Evolutionary conservation across 1,140 invertebrate species (phyloP).

Genomic region (Xylocopa sonorina): DNA sequence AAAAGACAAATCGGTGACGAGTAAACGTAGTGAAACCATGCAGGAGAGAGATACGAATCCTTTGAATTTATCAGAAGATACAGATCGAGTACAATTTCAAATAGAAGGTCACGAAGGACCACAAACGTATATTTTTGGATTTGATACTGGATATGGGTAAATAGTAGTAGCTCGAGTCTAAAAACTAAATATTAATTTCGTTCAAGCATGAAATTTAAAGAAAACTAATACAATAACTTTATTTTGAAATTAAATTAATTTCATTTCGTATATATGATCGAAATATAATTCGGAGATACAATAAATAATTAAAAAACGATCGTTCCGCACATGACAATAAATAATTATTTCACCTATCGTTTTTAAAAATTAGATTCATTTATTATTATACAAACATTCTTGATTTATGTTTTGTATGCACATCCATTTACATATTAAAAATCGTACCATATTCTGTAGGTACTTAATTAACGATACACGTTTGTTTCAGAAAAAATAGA

Average conservation of each 20-base stretch:
- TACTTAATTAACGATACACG: conserved; percentile 10
- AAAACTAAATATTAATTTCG: not conserved
- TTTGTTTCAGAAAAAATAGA: conserved; percentile 86
- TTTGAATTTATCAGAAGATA: conserved; percentile 47
- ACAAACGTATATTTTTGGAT: conserved; percentile 93
- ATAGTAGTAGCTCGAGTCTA: conserved; percentile 23
- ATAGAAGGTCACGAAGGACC: conserved; percentile 90
- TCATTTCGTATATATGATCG: not conserved
- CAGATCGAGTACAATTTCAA: conserved; percentile 83
- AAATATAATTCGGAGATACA: not conserved
- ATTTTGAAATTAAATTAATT: not conserved
- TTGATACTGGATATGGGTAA: conserved; percentile 93
- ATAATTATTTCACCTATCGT: not conserved
- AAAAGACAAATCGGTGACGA: not conserved
- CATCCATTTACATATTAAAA: conserved; percentile 10
- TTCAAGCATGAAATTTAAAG: not conserved
- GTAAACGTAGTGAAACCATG: not conserved
- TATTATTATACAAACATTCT: conserved; percentile 30
- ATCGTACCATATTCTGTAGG: not conserved
- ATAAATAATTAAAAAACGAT: too few relatives aligned
- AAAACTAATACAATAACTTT: too few relatives aligned
- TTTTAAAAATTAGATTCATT: conserved; percentile 33
- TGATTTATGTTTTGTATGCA: not conserved
- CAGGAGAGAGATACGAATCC: not conserved
- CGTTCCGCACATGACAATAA: not conserved